These are phyloP conservation scores for Arbacia lixula DNA, from an alignment of 53 echinoderm and acorn worm species.

Conservation along the genomic window DNA sequence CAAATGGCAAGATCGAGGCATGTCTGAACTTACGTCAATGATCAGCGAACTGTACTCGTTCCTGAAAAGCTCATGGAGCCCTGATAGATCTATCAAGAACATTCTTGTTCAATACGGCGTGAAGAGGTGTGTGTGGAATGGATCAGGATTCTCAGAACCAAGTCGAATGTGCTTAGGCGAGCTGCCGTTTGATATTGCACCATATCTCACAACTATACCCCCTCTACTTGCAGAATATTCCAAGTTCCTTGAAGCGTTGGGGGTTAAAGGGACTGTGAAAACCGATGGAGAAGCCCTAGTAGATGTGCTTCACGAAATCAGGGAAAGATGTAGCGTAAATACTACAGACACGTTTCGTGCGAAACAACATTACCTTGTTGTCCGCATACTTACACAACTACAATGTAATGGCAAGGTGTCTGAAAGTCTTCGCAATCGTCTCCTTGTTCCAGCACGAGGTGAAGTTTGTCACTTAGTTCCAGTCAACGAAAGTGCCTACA, in stretches of 20 bases:
- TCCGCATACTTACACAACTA: slow-evolving; percentile 11
- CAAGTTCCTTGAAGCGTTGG: slow-evolving; percentile 16
- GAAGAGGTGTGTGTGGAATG: slow-evolving; percentile 69
- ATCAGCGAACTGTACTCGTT: slow-evolving; percentile 32
- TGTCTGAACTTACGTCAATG: background rate
- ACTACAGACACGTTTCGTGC: background rate
- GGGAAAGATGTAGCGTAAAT: background rate
- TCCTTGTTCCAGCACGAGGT: slow-evolving; percentile 4
- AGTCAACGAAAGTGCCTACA: slow-evolving; percentile 23
- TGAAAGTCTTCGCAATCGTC: background rate
- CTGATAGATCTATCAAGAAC: background rate
- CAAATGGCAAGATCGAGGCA: background rate
- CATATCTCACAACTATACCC: slow-evolving; percentile 58
- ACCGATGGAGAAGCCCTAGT: slow-evolving; percentile 17
- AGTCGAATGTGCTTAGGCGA: slow-evolving; percentile 55
- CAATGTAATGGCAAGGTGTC: background rate
- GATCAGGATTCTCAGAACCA: slow-evolving; percentile 60
- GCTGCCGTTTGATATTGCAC: slow-evolving; percentile 49
- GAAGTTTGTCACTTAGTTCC: slow-evolving; percentile 10
- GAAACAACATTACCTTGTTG: slow-evolving; percentile 23
- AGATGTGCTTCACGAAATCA: slow-evolving; percentile 4
- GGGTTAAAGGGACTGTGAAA: slow-evolving; percentile 12
- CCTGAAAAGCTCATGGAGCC: background rate
- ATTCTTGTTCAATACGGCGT: too few species aligned
- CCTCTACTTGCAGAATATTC: background rate